Base-by-base conservation (phyloP, 2,888 invertebrate species). In the Drosophila melanosoma region DNA sequence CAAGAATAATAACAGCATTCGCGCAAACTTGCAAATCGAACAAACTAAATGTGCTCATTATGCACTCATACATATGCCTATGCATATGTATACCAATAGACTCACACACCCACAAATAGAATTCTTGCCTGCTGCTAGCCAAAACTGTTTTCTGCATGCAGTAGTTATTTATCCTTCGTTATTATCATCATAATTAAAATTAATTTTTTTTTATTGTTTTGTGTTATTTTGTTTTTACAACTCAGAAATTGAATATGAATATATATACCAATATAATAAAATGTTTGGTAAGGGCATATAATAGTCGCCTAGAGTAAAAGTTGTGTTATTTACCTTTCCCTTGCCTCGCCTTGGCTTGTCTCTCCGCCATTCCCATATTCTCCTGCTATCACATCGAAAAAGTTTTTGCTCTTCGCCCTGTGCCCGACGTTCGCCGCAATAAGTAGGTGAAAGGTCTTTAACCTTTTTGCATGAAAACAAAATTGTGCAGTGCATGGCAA, bases 371-470 rank as follows among this genome's bases (percentile, higher is more conserved):
- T 48, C 36, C 45, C 26, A 35, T 52, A 51, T 53, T 62, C 70
- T 33, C 40, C 40, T 56, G 62, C 52, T 70, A 68, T 49, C 62
- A 23, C 54, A 66, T 59, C 49, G 49, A 68, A 62, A 69, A 66
- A 51, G 49, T 48, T 49, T 63, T 65, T 70, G 62, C 64, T 75
- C 68, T 76, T 76, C 63, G 68, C 76, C 63, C 72, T 74, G 79
- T 64, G 49, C 69, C 66, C 56, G 63, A 49, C 63, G 71, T 56
- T 59, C 56, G 76, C 68, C 60, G 80, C 82, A 89, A 91, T 90
- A 91, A 91, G 91, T 91, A 91, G 91, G 91, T 91, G 91, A 91
- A 91, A 91, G 91, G 91, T 91, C 87, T 87, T 89, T 83, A 87
- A 87, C 87, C 87, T 87, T 87, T 85, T 84, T 84, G 86, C 86